Base-by-base conservation (phyloP, 2,113 vertebrate species). In the Cebus imitator region DNA sequence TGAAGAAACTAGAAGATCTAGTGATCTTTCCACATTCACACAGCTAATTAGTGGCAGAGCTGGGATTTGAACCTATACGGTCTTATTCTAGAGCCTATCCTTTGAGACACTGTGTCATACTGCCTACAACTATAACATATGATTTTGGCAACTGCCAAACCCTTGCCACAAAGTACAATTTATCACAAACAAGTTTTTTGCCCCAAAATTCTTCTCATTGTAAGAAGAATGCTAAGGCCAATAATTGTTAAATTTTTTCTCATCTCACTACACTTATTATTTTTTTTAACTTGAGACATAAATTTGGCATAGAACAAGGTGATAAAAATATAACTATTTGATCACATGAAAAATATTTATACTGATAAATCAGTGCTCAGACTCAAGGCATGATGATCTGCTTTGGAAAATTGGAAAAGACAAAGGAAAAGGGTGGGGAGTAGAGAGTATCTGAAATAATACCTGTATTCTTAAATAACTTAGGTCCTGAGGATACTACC, bases 221-320 rank as follows among this genome's bases (percentile, higher is more conserved):
- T 61, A 25, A 68, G 3, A 76, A 21, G 14, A 94, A 93, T 94
- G 87, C 92, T 91, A 57, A 96, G 30, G 64, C 86, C 5, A 64
- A 30, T 43, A 93, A 17, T 88, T 78, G 73, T 78, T 72, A 61
- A 78, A 37, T 43, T 9, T 48, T 61, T 90, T 90, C 20, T 83
- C 16, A 90, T 75, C 13, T 94, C 78, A 90, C 85, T 94, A 43
- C 6, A 68, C 43, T 90, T 79, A 79, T 27, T 2, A 10, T 48
- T 25, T 96, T 89, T n/a, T 43, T n/a, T 66, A 81, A 61, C n/a
- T 40, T 57, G 52, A 94, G n/a, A 87, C 57, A 82, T 82, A 97
- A 90, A 80, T 68, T 79, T 73, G 45, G 35, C 14, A 73, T 72
- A 20, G 81, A 95, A 50, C 48, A 85, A 92, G 32, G 37, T 66